Conservation (phyloP, 1,140 invertebrate genomes). For the Nasonia longicornis region DNA sequence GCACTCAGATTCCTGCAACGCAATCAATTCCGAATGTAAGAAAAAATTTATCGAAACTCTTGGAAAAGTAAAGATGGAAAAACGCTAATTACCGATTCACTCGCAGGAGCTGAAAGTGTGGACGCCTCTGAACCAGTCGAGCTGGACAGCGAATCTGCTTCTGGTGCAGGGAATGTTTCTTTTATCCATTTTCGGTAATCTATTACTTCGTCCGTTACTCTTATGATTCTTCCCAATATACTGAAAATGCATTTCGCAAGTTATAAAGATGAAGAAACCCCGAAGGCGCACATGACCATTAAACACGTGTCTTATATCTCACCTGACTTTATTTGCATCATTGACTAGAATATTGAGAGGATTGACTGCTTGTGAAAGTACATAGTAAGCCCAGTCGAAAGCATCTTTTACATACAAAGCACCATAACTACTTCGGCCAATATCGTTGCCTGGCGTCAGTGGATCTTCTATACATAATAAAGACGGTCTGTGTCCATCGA, state of each 20-base stretch:
- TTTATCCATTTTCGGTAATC: conserved; percentile 86
- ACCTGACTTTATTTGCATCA: conserved; percentile 72
- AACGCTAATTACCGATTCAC: conserved; percentile 62
- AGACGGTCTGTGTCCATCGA: conserved; percentile 92
- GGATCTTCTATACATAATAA: conserved; percentile 98
- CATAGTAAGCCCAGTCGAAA: conserved; percentile 94
- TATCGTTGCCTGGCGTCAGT: conserved; percentile 93
- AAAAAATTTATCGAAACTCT: background rate
- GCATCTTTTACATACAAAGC: conserved; percentile 90
- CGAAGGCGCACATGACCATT: conserved; percentile 8
- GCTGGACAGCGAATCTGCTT: conserved; percentile 66
- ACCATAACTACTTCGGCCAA: conserved; percentile 96
- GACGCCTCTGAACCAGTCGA: conserved; percentile 68
- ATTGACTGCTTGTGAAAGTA: conserved; percentile 85
- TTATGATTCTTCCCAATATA: conserved; percentile 90
- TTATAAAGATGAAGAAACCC: conserved; percentile 22
- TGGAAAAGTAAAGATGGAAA: background rate
- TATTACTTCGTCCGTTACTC: conserved; percentile 94
- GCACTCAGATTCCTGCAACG: conserved; percentile 67
- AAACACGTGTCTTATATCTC: conserved; percentile 35
- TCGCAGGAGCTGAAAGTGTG: conserved; percentile 66
- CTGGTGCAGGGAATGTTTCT: conserved; percentile 71
- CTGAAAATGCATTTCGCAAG: conserved; percentile 62
- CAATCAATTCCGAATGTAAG: conserved; percentile 20
- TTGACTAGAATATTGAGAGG: conserved; percentile 72